Evolutionary conservation across 2,888 invertebrate genomes (phyloP).

Genomic region (Priocnemis perturbator): DNA sequence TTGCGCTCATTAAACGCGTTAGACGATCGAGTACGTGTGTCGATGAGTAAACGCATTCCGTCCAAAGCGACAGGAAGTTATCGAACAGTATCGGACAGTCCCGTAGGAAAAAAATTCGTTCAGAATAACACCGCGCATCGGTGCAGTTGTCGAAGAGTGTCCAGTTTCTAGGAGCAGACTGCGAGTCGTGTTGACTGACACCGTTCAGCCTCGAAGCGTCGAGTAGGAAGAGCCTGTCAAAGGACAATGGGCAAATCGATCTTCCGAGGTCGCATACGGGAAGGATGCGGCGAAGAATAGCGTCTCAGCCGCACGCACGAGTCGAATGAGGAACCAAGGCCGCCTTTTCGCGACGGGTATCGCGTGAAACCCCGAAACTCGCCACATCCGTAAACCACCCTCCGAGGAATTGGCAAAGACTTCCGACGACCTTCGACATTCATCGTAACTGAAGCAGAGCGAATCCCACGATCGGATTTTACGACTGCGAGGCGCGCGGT

Average conservation of each 20-base stretch:
- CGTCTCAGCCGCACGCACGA: conserved; percentile 18
- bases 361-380: conserved; percentile 45
- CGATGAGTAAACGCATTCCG: no score
- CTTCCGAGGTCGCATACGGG: neutral
- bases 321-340: neutral
- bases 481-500: conserved; percentile 32
- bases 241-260: neutral
- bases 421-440: conserved; percentile 60
- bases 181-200: no score
- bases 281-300: conserved; percentile 17
- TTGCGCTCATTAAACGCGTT: no score
- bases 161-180: no score
- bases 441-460: conserved; percentile 67
- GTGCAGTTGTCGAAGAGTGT: no score
- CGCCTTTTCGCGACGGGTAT: conserved; percentile 29
- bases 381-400: conserved; percentile 66
- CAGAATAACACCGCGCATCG: no score
- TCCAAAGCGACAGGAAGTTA: no score
- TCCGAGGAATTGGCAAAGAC: conserved; percentile 50
- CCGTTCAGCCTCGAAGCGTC: no score
- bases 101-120: no score
- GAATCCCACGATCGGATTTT: conserved; percentile 61
- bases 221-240: no score
- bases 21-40: no score
- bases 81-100: no score